Conservation (phyloP, 2,888 invertebrate species). For the Pomacea canaliculata region DNA sequence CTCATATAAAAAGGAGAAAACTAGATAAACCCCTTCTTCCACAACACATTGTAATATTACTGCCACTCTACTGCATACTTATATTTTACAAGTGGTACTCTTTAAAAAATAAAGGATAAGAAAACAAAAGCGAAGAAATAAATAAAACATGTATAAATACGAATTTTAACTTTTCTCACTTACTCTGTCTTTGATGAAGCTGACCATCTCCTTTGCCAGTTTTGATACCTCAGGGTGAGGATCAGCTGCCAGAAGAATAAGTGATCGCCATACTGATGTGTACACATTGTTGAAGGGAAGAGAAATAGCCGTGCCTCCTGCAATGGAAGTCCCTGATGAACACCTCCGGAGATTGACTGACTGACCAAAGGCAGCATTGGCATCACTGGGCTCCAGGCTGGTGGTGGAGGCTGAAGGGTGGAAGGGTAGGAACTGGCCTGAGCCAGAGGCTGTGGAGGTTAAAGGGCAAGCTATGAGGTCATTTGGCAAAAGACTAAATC, state of each 20-base stretch:
- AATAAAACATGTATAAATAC: too few species aligned
- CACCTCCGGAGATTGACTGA: conserved; percentile 42
- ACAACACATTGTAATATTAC: too few species aligned
- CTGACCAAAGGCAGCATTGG: conserved; percentile 1
- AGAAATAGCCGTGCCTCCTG: conserved; percentile 51
- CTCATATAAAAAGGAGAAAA: too few species aligned
- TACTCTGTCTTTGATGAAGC: conserved; percentile 80
- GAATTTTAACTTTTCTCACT: conserved; percentile 22
- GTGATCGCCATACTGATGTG: conserved; percentile 88
- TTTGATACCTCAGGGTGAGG: conserved; percentile 86
- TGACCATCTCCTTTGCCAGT: conserved; percentile 84
- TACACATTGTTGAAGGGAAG: conserved; percentile 75
- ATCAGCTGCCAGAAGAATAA: conserved; percentile 84
- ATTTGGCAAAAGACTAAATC: too few species aligned
- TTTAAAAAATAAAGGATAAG: too few species aligned
- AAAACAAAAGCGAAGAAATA: too few species aligned
- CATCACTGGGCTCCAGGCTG: conserved; percentile 25
- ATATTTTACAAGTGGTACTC: too few species aligned
- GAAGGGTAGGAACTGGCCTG: conserved; percentile 23
- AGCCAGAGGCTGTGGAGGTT: conserved; percentile 18
- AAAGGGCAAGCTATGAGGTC: neutral
- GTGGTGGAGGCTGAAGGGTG: conserved; percentile 23
- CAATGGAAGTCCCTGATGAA: conserved; percentile 53
- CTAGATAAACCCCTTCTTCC: too few species aligned
- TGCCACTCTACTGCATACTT: neutral